phyloP scores from a whole-genome alignment of 2,113 vertebrate species.

The Xerus inauris region DNA sequence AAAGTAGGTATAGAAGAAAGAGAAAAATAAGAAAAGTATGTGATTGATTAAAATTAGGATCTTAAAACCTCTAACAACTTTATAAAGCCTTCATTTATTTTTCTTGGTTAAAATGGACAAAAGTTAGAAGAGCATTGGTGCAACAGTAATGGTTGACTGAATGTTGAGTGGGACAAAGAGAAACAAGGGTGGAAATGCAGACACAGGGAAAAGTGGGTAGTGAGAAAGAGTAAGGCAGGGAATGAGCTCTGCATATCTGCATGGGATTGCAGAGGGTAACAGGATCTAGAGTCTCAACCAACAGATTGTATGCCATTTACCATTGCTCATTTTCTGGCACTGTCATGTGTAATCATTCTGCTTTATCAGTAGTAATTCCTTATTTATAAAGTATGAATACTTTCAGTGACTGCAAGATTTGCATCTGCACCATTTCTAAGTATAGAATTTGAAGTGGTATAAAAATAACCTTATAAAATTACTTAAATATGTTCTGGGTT shows the following conservation, averaged over 20 bases:
- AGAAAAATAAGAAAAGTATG: background rate
- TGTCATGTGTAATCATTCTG: background rate
- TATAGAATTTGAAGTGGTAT: background rate
- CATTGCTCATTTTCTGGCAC: background rate
- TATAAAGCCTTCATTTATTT: background rate
- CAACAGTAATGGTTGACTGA: background rate
- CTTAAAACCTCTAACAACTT: background rate
- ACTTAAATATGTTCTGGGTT: background rate
- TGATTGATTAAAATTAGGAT: background rate
- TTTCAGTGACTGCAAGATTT: background rate
- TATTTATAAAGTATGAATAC: background rate
- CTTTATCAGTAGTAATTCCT: background rate
- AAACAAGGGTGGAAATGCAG: background rate
- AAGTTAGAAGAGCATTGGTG: background rate
- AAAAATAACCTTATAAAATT: background rate
- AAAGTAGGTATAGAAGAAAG: background rate
- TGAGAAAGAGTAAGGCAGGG: background rate
- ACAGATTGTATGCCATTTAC: background rate
- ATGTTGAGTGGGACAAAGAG: background rate
- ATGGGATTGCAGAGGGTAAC: background rate
- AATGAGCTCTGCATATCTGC: no score
- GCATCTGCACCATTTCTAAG: background rate
- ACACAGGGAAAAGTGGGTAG: background rate
- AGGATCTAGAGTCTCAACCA: background rate
- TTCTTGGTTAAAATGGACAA: background rate